Conservation (phyloP, 2,888 invertebrate genomes). For the Nomada fucata region DNA sequence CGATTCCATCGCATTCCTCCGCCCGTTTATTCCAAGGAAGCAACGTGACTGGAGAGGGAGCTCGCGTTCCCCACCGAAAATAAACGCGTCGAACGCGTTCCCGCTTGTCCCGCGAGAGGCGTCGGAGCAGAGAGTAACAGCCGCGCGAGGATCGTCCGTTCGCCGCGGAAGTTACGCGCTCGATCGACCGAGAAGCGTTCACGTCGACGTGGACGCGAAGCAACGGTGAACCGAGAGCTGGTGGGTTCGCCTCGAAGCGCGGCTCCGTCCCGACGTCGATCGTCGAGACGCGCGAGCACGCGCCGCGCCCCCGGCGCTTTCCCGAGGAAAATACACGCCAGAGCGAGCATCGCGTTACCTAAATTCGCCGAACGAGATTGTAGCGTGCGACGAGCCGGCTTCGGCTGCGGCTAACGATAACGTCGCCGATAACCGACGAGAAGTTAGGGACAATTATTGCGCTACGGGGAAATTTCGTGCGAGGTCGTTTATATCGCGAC, state of each 20-base stretch:
- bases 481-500: not conserved
- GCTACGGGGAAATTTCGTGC: not conserved
- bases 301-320: not conserved
- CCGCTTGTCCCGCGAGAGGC: not conserved
- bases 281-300: not conserved
- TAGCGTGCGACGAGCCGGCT: not conserved
- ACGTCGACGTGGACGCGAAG: conserved; percentile 30
- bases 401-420: conserved; percentile 9
- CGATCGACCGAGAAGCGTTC: conserved; percentile 64
- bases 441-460: conserved; percentile 19
- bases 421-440: conserved; percentile 22
- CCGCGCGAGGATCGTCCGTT: not conserved
- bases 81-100: conserved; percentile 9
- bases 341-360: conserved; percentile 5
- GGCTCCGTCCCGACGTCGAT: not conserved
- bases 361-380: conserved; percentile 28
- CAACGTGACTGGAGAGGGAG: not conserved
- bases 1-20: not conserved
- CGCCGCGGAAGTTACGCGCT: conserved; percentile 33
- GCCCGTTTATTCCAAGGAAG: conserved; percentile 11
- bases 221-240: not conserved
- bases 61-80: conserved; percentile 14
- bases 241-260: not conserved
- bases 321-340: conserved; percentile 15
- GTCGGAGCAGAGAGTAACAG: not conserved